Evolutionary conservation across 37 sponge, comb jelly and placozoan species (phyloP), one percentile per base, ranked within the genome.

Genomic region (Diacarnus erythraeanus): DNA sequence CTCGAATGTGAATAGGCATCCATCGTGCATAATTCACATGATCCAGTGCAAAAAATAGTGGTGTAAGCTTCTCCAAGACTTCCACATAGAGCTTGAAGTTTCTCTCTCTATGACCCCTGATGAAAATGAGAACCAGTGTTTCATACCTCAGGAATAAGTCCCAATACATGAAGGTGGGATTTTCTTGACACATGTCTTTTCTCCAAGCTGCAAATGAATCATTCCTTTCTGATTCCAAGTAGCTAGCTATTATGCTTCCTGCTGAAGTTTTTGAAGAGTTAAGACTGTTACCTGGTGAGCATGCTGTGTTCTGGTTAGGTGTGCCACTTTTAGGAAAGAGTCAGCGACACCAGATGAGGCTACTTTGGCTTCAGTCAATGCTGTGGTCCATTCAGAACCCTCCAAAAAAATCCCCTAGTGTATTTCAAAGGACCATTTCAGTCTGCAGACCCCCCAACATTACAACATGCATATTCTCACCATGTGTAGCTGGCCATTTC

Each of bases 91-190:
- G 72, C 10, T 21, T 12, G 42, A 71, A 71, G 39, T 71, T 71
- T 71, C 39, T 71, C 39, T 71, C 72, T 71, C 72, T 71, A 23
- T 71, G 72, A 71, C 15, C 72, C 31, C 42, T 38, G 31, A 71
- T 38, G 31, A 71, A 71, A 9, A 71, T 71, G 38, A 71, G 42
- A 71, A 71, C 35, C 9, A 71, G 72, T 12, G 42, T 71, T 71
- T 71, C 72, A 37, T 71, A 71, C 22, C 72, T 33, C 72, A 71
- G 9, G 31, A 71, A 17, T 8, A 71, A 23, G 42, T 71, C 72
- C 72, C 72, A 71, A 31, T 38, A 71, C 72, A 71, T 71, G 72
- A 71, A 38, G 22, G 72, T 71, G 9, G 72, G 72, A 31, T 41
- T 71, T 9, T 31, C 35, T 12, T 38, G 29, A 8, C 12, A 9